Conservation (phyloP, 2,888 invertebrate genomes). For the Hemicrepidius hirtus region DNA sequence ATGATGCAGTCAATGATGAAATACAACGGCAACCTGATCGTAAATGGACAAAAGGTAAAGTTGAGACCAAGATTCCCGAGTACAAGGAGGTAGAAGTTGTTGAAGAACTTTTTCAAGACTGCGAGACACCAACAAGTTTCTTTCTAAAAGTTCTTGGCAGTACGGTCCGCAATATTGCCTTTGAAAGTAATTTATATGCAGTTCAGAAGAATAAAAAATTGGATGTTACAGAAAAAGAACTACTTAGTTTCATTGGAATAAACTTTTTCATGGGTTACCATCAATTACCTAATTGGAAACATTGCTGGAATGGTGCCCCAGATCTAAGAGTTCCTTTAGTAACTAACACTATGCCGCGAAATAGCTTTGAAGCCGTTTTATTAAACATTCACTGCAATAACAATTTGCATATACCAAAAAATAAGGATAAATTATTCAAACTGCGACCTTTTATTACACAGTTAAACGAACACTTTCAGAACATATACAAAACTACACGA, state of each 20-base stretch:
- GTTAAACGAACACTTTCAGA: conserved; percentile 8
- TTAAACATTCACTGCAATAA: conserved; percentile 4
- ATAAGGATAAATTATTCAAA: conserved; percentile 20
- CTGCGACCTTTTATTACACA: conserved; percentile 5
- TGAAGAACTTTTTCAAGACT: too few species aligned
- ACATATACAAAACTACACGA: conserved; percentile 7
- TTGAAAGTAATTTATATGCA: conserved; percentile 13
- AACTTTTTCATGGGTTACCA: conserved; percentile 31
- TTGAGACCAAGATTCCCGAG: too few species aligned
- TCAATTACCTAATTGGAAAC: neutral
- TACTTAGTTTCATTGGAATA: conserved; percentile 26
- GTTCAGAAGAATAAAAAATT: conserved; percentile 3
- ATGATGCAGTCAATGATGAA: too few species aligned
- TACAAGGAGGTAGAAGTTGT: too few species aligned
- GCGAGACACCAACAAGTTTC: too few species aligned
- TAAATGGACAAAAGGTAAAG: too few species aligned
- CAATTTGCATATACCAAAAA: neutral
- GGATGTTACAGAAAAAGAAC: neutral
- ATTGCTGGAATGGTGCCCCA: conserved; percentile 1
- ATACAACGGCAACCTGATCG: too few species aligned
- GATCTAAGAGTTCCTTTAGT: conserved; percentile 3
- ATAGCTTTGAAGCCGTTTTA: conserved; percentile 5
- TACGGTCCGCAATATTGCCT: neutral
- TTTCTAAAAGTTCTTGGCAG: too few species aligned
- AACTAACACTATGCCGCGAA: neutral